Evolutionary conservation across 1,140 invertebrate species (phyloP).

Genomic region (Antheraea mylitta): DNA sequence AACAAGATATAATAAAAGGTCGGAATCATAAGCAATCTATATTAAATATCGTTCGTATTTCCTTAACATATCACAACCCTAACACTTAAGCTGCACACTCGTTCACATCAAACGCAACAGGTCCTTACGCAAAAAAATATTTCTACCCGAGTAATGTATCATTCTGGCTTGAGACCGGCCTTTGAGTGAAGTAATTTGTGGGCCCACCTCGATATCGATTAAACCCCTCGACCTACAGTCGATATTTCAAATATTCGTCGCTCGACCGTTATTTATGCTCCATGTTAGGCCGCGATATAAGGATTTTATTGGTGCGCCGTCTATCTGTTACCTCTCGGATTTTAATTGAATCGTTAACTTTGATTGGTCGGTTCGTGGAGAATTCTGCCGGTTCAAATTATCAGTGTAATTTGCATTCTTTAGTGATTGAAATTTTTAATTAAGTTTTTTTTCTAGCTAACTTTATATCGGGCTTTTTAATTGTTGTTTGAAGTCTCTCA

Average conservation of each 20-base stretch:
- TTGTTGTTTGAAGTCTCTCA: background rate
- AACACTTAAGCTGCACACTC: constrained; percentile 5
- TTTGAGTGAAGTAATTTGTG: constrained; percentile 46
- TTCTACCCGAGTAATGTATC: constrained; percentile 65
- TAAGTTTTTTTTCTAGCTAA: background rate
- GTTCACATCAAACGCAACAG: constrained; percentile 55
- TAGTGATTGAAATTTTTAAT: constrained; percentile 11
- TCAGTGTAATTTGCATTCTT: constrained; percentile 3
- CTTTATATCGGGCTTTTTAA: background rate
- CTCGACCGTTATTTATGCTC: constrained; percentile 48
- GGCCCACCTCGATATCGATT: constrained; percentile 47
- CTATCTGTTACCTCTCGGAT: constrained; percentile 44
- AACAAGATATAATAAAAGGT: too few species aligned
- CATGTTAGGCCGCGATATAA: constrained; percentile 51
- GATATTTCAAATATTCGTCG: constrained; percentile 6
- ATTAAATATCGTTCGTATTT: too few species aligned
- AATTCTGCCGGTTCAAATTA: background rate
- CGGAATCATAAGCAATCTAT: too few species aligned
- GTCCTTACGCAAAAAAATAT: constrained; percentile 58
- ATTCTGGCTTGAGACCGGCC: constrained; percentile 38
- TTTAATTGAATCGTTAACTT: constrained; percentile 67
- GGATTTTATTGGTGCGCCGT: constrained; percentile 48
- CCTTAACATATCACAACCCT: background rate
- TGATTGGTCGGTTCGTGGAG: constrained; percentile 38
- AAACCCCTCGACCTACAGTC: constrained; percentile 35